Conservation (phyloP, 2,113 vertebrate species). For the Sarotherodon lohbergeri region DNA sequence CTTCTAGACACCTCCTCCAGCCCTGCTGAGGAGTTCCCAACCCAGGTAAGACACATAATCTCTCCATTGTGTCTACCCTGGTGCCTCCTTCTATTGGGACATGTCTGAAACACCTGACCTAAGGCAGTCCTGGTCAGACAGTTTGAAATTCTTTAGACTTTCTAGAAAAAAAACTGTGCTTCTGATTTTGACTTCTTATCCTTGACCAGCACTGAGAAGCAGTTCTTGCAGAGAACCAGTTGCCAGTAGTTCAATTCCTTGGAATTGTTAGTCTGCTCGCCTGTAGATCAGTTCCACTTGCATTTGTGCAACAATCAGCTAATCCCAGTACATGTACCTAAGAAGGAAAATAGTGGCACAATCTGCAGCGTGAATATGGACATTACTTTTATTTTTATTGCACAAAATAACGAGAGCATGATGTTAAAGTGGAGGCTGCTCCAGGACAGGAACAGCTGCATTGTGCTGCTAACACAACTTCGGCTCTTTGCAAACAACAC, state of each 20-base stretch:
- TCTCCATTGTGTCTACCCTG: not conserved
- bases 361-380: not conserved
- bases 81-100: not conserved
- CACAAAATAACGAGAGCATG: not conserved
- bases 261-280: not conserved
- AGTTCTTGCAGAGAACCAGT: not conserved
- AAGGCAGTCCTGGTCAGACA: not conserved
- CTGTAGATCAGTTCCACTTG: not conserved
- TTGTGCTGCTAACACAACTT: not conserved
- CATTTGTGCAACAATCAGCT: not conserved
- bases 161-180: not conserved
- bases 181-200: not conserved
- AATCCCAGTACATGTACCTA: not conserved
- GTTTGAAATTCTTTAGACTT: not conserved
- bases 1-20: not conserved
- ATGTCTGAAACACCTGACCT: not conserved
- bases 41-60: not conserved
- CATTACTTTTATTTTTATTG: not conserved
- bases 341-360: not conserved
- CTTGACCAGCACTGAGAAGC: not conserved
- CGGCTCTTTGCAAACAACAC: not conserved
- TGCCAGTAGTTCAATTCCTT: not conserved
- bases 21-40: not conserved
- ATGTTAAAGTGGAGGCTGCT: not conserved
- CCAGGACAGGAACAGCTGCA: not conserved